These are phyloP conservation scores for Zenarchopterus dispar DNA, from an alignment of 2,797 vertebrate genomes.

Conservation along the genomic window DNA sequence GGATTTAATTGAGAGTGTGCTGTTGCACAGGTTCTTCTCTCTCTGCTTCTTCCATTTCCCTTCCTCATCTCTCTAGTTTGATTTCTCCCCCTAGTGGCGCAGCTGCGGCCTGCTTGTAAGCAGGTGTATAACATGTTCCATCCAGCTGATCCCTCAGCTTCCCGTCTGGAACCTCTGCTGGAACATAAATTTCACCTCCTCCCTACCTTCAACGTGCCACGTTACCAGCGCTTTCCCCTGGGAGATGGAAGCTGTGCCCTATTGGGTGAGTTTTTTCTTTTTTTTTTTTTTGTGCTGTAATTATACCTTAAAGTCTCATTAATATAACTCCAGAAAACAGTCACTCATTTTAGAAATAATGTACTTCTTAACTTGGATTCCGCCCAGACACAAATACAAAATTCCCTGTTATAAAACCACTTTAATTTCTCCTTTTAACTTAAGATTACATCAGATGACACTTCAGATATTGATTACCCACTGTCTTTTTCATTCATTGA, in stretches of 20 bases:
- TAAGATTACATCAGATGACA: constrained; percentile 23
- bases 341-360: constrained; percentile 1
- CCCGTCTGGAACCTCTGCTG: constrained; percentile 94
- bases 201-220: constrained; percentile 92
- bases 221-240: constrained; percentile 95
- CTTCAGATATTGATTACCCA: constrained; percentile 21
- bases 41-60: not conserved
- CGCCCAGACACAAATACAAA: constrained; percentile 32
- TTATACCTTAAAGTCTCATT: constrained; percentile 5
- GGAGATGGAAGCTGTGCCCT: constrained; percentile 94
- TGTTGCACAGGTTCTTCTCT: not conserved
- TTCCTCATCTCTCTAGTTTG: constrained; percentile 33
- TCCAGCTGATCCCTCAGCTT: constrained; percentile 96
- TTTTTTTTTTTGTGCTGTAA: no score
- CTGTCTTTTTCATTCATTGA: constrained; percentile 23
- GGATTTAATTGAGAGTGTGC: not conserved
- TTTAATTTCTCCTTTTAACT: constrained; percentile 22
- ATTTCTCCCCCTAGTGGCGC: constrained; percentile 77
- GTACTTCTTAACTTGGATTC: constrained; percentile 8
- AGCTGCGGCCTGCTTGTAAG: constrained; percentile 92
- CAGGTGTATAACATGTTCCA: constrained; percentile 99
- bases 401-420: constrained; percentile 1
- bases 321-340: no score
- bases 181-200: constrained; percentile 93
- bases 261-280: constrained; percentile 86